Evolutionary conservation across 53 echinoderm and acorn worm species (phyloP), one percentile per base, ranked within the genome.

Genomic region (Luidia sarsii): DNA sequence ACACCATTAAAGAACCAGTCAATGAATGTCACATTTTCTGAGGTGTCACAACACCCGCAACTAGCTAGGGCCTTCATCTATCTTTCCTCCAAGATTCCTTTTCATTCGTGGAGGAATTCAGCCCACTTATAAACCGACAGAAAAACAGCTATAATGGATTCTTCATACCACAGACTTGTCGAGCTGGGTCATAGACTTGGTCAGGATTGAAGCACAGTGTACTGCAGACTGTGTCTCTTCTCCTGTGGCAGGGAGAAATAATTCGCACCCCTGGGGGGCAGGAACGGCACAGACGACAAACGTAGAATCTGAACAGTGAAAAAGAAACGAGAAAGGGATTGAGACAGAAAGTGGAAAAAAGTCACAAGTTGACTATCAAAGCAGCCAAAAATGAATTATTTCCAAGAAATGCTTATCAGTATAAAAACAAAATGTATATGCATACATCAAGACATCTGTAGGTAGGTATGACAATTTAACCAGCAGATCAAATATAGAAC

Each of bases 211-310:
- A 34, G 20, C 77, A 77, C 2, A n/a, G 18, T 2, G 13, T 29
- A 20, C 61, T 46, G 33, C 77, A 77, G 11, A 77, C 7, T 2
- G 60, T 77, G 30, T 77, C 45, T 18, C 33, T 45, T 27, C 8
- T 77, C 31, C 10, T 30, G 0, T 18, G 18, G 29, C 77, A 77
- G 4, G 48, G 59, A 3, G 60, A 60, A 21, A 62, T 15, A n/a
- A 77, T 43, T 11, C 32, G 28, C 11, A 77, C 77, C 6, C 60
- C 43, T 10, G 46, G 46, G 25, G 33, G 48, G 48, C 77, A 77
- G 21, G 2, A 0, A 13, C 32, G 43, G 33, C 77, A 77, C 3
- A 22, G 10, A 1, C 13, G 34, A 10, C 77, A 77, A 6, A 32
- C 21, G 45, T 77, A 77, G 19, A 38, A 57, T 48, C 77, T 77